Evolutionary conservation across 1,140 invertebrate species (phyloP).

Genomic region (Calliphora vicina): DNA sequence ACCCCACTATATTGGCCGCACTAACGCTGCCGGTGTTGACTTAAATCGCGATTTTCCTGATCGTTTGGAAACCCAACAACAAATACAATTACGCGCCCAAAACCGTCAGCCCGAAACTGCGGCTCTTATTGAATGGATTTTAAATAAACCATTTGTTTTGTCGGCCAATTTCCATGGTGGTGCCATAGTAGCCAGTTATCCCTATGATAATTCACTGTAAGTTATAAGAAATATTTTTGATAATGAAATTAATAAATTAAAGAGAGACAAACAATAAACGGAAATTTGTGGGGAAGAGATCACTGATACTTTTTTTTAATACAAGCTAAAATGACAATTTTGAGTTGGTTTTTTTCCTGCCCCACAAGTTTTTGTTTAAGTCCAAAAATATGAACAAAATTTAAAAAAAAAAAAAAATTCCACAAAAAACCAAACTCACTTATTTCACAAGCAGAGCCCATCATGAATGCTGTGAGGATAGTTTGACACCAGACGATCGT

Average conservation of each 20-base stretch:
- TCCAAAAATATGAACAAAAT: background rate
- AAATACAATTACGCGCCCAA: slow-evolving; percentile 56
- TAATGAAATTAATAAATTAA: background rate
- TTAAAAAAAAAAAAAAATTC: background rate
- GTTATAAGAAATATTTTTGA: slow-evolving; percentile 36
- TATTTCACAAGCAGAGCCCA: slow-evolving; percentile 55
- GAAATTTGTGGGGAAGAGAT: too few relatives aligned
- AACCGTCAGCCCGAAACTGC: slow-evolving; percentile 87
- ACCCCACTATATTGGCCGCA: slow-evolving; percentile 72
- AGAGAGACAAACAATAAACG: background rate
- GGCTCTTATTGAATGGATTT: slow-evolving; percentile 90
- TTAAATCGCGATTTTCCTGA: slow-evolving; percentile 91
- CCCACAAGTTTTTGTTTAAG: background rate
- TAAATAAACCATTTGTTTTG: slow-evolving; percentile 84
- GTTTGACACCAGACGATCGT: slow-evolving; percentile 84
- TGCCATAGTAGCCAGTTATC: slow-evolving; percentile 90
- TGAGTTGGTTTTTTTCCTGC: background rate
- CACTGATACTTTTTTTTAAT: too few relatives aligned
- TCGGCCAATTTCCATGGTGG: slow-evolving; percentile 93
- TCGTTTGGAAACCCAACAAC: slow-evolving; percentile 71
- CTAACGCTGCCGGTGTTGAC: slow-evolving; percentile 82
- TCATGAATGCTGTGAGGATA: slow-evolving; percentile 74
- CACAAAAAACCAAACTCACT: background rate
- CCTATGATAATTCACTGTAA: slow-evolving; percentile 82
- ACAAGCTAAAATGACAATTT: too few relatives aligned